Evolutionary conservation across 2,888 invertebrate species (phyloP), one percentile per base, ranked within the genome.

Genomic region (Apotomis betuletana): DNA sequence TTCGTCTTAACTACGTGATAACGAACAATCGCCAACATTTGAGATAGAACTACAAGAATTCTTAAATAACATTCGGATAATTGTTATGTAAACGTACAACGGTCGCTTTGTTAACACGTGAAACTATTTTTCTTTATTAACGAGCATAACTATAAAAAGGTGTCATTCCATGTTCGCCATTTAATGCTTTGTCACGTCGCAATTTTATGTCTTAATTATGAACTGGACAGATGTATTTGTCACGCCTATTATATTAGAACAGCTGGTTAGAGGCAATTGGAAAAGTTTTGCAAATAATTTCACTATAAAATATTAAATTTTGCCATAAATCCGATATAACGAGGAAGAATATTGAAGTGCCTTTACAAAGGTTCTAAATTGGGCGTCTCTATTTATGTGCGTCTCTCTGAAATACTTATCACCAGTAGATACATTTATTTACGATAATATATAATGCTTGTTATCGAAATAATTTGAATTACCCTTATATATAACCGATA

Each of bases 1-100:
- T 78, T 80, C 78, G 80, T 77, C 64, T 73, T 77, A 73, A 72
- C 73, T 78, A 79, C 60, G 68, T 76, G 74, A 79, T 76, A 74
- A 74, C 70, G 69, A 57, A 78, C 78, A 79, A 81, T 79, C 75
- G 79, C 70, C 73, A 74, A 77, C 74, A 78, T 77, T 65, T 46
- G 74, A 77, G 75, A 72, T 58, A 49, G 52, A 72, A 63, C 46
- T 71, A 5, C 57, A 68, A 51, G 46, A 68, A 72, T 72, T 68
- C 15, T 58, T 57, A 36, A 57, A 71, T 46, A 51, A 63, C 49
- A 5, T 13, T 12, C 10, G 12, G 36, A 36, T 67, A 62, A 67
- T 51, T 49, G 27, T 55, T 65, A 49, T 36, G 54, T 54, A 49
- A 49, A 8, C 54, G 51, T 51, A 49, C 36, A 59, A 54, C 58